Evolutionary conservation across 2,113 vertebrate genomes (phyloP).

Genomic region (Petrocephalus microphthalmus): DNA sequence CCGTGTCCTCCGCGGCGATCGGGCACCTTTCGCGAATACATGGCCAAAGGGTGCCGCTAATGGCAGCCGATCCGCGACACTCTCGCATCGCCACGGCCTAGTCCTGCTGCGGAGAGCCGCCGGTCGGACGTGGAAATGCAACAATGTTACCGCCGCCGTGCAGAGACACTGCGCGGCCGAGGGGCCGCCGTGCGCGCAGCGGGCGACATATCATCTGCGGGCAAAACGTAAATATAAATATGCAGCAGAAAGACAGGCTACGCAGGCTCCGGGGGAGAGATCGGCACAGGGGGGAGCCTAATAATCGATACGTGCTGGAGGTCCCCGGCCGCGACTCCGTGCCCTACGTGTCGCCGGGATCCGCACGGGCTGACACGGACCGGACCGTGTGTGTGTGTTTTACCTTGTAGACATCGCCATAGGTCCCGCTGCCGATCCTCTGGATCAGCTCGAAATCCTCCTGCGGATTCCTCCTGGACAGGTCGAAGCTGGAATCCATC

Average conservation of each 20-base stretch:
- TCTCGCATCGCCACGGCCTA: neutral
- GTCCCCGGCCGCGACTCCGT: neutral
- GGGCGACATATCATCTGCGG: neutral
- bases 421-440: slow-evolving; percentile 95
- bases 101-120: neutral
- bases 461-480: slow-evolving; percentile 93
- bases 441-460: slow-evolving; percentile 98
- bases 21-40: neutral
- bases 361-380: neutral
- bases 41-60: neutral
- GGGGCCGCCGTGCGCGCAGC: neutral
- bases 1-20: neutral
- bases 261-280: neutral
- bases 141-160: neutral
- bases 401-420: slow-evolving; percentile 98
- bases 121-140: neutral
- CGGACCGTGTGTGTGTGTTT: neutral
- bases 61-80: neutral
- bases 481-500: slow-evolving; percentile 76
- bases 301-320: neutral
- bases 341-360: neutral
- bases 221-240: neutral
- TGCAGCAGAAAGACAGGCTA: neutral
- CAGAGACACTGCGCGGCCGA: neutral
- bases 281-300: neutral